Percentiles rank a stretch among this genome's conserved stretches.
Evolutionary conservation across 2,113 vertebrate species (phyloP).

Genomic region (Holacanthus passer): DNA sequence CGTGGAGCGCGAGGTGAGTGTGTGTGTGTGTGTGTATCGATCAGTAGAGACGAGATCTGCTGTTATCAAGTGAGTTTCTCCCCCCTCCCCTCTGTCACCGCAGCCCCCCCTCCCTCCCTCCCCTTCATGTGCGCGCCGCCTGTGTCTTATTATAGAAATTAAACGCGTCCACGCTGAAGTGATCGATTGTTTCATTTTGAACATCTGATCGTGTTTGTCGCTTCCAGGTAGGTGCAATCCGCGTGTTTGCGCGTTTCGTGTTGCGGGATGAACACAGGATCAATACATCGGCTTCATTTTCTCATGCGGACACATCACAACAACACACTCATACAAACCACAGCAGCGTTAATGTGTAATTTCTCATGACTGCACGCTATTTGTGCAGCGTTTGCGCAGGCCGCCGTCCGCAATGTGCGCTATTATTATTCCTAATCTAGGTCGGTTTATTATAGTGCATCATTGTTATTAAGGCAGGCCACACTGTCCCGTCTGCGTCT

Average conservation of each 20-base stretch:
- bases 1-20: conserved; percentile 77
- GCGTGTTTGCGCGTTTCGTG: neutral
- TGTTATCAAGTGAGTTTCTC: conserved; percentile 11
- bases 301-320: conserved; percentile 70
- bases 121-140: conserved; percentile 54
- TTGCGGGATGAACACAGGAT: conserved; percentile 33
- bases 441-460: conserved; percentile 72
- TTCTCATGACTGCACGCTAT: neutral
- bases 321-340: conserved; percentile 47
- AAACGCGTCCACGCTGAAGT: conserved; percentile 56
- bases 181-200: conserved; percentile 27
- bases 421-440: conserved; percentile 56
- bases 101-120: conserved; percentile 3
- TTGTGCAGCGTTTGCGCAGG: neutral
- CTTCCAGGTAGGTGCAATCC: conserved; percentile 51
- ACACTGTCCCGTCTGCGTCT: conserved; percentile 20
- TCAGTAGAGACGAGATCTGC: neutral
- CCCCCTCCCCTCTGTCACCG: conserved; percentile 48
- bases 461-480: conserved; percentile 59
- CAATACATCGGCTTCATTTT: conserved; percentile 49
- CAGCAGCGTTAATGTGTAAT: neutral
- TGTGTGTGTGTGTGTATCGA: neutral
- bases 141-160: conserved; percentile 68
- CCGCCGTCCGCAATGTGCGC: conserved; percentile 10
- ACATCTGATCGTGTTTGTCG: neutral